Base-by-base conservation (phyloP, 2,888 invertebrate genomes). In the Lasius platythorax region DNA sequence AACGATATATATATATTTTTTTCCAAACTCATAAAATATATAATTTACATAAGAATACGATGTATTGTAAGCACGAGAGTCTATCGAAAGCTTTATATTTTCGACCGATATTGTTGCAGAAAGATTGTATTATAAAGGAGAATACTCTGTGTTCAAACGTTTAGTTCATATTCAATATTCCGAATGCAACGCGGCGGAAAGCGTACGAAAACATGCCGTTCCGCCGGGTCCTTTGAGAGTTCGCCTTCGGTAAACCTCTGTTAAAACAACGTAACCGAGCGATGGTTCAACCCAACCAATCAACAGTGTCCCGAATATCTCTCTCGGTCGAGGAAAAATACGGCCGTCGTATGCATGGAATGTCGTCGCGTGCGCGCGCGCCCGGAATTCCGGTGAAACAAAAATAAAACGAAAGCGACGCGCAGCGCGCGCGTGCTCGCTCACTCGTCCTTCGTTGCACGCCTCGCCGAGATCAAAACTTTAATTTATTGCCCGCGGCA, bases 401-500 rank as follows among this genome's bases (percentile, higher is more conserved):
- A 53, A 53, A 53, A 53, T 53, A 72, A 61, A 72, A 63, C 72
- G 61, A 81, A 72, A 61, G 12, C 56, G 28, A 5, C 28, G 28
- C 5, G 11, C 11, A 5, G 15, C 64, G 23, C 43, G 66, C 40
- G 50, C 18, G 30, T 56, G 50, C 33, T 12, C 40, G 46, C 3
- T 37, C 58, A 53, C 5, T 8, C 23, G 28, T 18, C 28, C 15
- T 33, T 75, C 46, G 43, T 61, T 46, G 79, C 46, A 43, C 79
- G 79, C 40, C 58, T 70, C 83, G 56, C 50, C 46, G 56, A 33
- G 86, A 86, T 87, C 85, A 87, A 88, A 84, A 87, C 73, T 84
- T 68, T 84, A 82, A 89, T 90, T 90, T 90, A 90, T 90, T 84
- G 90, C 83, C 63, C 33, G 33, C 66, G 40, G 76, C 90, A 90